Conservation (phyloP, 2,113 vertebrate species). For the Silurus glanis region DNA sequence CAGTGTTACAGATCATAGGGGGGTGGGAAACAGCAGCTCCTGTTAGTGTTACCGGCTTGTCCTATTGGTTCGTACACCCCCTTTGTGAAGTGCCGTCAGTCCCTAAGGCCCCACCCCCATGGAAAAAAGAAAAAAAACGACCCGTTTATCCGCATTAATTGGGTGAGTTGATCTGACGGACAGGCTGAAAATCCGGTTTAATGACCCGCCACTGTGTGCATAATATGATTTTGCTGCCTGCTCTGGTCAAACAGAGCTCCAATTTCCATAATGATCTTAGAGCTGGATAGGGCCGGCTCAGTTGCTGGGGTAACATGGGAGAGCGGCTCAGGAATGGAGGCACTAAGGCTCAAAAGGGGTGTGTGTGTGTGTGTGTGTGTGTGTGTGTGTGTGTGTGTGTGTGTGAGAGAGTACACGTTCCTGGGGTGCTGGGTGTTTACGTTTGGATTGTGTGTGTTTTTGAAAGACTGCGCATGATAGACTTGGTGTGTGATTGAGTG, state of each 20-base stretch:
- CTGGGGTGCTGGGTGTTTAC: neutral
- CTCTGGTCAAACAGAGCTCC: slow-evolving; percentile 77
- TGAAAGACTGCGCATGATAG: neutral
- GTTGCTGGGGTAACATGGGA: slow-evolving; percentile 82
- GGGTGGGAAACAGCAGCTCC: neutral
- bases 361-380: slow-evolving; percentile 48
- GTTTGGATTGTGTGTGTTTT: slow-evolving; percentile 45
- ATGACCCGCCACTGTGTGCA: slow-evolving; percentile 77
- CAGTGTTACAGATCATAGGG: neutral
- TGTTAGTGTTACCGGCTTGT: slow-evolving; percentile 18
- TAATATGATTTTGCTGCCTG: slow-evolving; percentile 81
- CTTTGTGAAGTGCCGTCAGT: neutral
- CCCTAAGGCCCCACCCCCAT: slow-evolving; percentile 16
- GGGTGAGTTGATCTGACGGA: slow-evolving; percentile 76
- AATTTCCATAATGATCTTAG: slow-evolving; percentile 85
- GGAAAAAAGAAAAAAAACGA: neutral
- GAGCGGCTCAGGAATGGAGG: slow-evolving; percentile 66
- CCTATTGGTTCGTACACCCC: neutral
- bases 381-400: slow-evolving; percentile 42
- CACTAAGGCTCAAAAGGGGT: slow-evolving; percentile 52
- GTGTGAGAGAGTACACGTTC: slow-evolving; percentile 21
- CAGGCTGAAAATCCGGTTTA: slow-evolving; percentile 82
- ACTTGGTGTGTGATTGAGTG: slow-evolving; percentile 30
- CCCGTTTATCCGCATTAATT: slow-evolving; percentile 74
- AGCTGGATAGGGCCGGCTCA: slow-evolving; percentile 74